These are phyloP conservation scores for Mythimna pallens DNA, from an alignment of 2,888 invertebrate species.

Conservation along the genomic window DNA sequence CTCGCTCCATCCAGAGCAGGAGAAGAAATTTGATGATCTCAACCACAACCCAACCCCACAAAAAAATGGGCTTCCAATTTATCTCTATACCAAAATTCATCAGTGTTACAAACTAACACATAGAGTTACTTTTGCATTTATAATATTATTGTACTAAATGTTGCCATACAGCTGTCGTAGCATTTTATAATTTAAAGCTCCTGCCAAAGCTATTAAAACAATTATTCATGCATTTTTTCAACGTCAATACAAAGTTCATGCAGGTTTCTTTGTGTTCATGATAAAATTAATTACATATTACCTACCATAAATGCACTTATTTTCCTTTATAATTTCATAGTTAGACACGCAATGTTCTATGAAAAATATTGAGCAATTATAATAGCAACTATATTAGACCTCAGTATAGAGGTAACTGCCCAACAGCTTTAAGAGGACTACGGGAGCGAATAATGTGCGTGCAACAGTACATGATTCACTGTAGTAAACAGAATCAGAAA, in stretches of 20 bases:
- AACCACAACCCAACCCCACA: too few relatives aligned
- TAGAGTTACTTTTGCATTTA: too few relatives aligned
- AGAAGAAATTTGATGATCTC: too few relatives aligned
- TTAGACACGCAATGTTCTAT: slow-evolving; percentile 28
- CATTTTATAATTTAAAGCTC: slow-evolving; percentile 7
- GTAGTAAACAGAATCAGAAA: too few relatives aligned
- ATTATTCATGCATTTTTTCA: slow-evolving; percentile 23
- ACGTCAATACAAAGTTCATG: slow-evolving; percentile 19
- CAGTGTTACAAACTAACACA: too few relatives aligned
- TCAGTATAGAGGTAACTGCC: not conserved
- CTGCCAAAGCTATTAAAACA: not conserved
- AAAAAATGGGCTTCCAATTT: too few relatives aligned
- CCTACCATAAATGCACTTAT: slow-evolving; percentile 11
- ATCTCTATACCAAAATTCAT: too few relatives aligned
- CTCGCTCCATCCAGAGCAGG: too few relatives aligned
- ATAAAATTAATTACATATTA: slow-evolving; percentile 19
- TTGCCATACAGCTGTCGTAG: not conserved
- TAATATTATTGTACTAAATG: not conserved
- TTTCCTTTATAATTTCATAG: slow-evolving; percentile 7
- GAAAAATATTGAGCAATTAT: slow-evolving; percentile 16
- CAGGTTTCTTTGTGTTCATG: slow-evolving; percentile 27
- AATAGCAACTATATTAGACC: slow-evolving; percentile 6
- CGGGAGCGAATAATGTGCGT: too few relatives aligned
- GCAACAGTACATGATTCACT: too few relatives aligned
- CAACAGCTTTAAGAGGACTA: not conserved